A percentile compares a stretch with the other conserved stretches of the same genome.
These are phyloP conservation scores for Sminthurinus aureus DNA, from an alignment of 2,888 invertebrate species.

Conservation along the genomic window DNA sequence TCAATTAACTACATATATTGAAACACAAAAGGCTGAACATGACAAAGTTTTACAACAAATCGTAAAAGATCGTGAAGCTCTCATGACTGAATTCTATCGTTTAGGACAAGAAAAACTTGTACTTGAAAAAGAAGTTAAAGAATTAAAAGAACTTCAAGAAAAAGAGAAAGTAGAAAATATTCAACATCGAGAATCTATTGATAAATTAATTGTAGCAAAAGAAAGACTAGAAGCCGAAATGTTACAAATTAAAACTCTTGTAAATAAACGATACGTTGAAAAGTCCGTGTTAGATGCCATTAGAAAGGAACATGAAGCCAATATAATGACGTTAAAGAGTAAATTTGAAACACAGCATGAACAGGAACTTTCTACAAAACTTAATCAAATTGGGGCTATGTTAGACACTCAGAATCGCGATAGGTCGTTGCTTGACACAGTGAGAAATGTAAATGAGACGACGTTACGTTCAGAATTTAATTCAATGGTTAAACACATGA, in stretches of 20 bases:
- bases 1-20: constrained; percentile 27
- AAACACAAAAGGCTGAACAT: constrained; percentile 39
- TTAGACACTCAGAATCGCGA: constrained; percentile 36
- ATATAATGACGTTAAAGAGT: constrained; percentile 35
- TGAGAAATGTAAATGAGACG: constrained; percentile 45
- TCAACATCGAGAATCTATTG: constrained; percentile 34
- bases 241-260: constrained; percentile 45
- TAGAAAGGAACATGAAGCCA: constrained; percentile 43
- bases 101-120: constrained; percentile 34
- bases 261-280: constrained; percentile 47
- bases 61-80: constrained; percentile 16
- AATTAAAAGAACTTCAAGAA: constrained; percentile 34
- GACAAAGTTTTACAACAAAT: constrained; percentile 30
- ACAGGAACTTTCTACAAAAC: constrained; percentile 38
- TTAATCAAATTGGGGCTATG: constrained; percentile 41
- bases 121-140: constrained; percentile 36
- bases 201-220: constrained; percentile 45
- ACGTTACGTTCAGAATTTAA: constrained; percentile 39
- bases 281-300: constrained; percentile 27
- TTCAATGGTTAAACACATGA: constrained; percentile 39
- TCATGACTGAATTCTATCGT: constrained; percentile 19
- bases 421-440: constrained; percentile 42
- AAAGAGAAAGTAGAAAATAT: constrained; percentile 9
- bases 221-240: constrained; percentile 50
- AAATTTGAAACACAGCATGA: constrained; percentile 42